These are phyloP conservation scores for Melanotaenia nigrans DNA, from an alignment of 2,797 vertebrate genomes.

Conservation along the genomic window DNA sequence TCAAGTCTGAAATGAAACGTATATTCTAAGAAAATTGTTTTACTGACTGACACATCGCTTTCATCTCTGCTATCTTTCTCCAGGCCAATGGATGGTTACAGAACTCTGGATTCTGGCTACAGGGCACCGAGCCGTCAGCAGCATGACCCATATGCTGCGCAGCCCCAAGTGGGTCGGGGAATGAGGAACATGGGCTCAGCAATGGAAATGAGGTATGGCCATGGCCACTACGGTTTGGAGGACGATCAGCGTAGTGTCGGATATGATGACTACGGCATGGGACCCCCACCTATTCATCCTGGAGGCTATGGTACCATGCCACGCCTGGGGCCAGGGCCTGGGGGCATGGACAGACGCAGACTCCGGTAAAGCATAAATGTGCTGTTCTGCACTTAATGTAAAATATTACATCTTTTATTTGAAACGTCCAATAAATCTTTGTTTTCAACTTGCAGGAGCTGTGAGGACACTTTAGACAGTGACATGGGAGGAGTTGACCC, in stretches of 20 bases:
- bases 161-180: constrained; percentile 87
- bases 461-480: constrained; percentile 93
- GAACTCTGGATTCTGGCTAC: constrained; percentile 88
- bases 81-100: constrained; percentile 83
- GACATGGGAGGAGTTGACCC: constrained; percentile 85
- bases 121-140: constrained; percentile 89
- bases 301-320: constrained; percentile 90
- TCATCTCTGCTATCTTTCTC: not conserved
- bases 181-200: constrained; percentile 86
- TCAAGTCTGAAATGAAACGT: not conserved
- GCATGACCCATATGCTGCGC: constrained; percentile 77
- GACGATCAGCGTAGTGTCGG: constrained; percentile 94
- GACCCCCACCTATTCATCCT: constrained; percentile 82
- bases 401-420: not conserved
- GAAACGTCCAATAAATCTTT: not conserved
- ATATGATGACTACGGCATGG: constrained; percentile 92
- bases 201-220: constrained; percentile 89
- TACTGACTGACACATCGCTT: not conserved
- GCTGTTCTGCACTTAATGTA: not conserved
- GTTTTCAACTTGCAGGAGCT: constrained; percentile 84
- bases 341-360: constrained; percentile 70
- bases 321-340: constrained; percentile 74
- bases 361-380: constrained; percentile 67
- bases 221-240: constrained; percentile 88
- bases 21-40: not conserved